A percentile compares a stretch with the other conserved stretches of the same genome.
These are phyloP conservation scores for Ganaspis sp. DNA, from an alignment of 1,140 invertebrate genomes.

Conservation along the genomic window DNA sequence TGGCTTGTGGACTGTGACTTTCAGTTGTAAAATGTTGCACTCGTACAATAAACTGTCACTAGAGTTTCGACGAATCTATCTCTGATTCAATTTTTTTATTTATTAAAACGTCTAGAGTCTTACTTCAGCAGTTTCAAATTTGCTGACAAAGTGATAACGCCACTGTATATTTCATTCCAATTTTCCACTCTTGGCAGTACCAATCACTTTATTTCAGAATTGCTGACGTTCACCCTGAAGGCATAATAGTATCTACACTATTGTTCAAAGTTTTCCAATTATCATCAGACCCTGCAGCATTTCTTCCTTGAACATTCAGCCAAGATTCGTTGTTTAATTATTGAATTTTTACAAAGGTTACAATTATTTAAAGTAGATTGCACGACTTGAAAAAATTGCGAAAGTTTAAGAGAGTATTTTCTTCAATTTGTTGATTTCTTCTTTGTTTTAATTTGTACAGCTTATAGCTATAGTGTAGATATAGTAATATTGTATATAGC, in stretches of 20 bases:
- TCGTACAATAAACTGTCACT: too few relatives aligned
- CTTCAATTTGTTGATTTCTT: too few relatives aligned
- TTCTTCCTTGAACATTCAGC: background rate
- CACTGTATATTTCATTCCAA: background rate
- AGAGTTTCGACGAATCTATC: too few relatives aligned
- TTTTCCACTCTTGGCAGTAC: slow-evolving; percentile 1
- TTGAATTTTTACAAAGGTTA: background rate
- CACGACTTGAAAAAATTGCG: too few relatives aligned
- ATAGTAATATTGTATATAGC: too few relatives aligned
- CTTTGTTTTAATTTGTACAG: too few relatives aligned
- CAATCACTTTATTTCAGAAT: slow-evolving; percentile 6
- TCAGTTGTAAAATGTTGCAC: too few relatives aligned
- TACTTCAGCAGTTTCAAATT: background rate
- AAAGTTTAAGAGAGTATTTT: too few relatives aligned
- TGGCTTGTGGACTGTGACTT: too few relatives aligned
- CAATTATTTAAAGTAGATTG: background rate
- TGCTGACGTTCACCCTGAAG: slow-evolving; percentile 4
- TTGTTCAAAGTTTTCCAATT: slow-evolving; percentile 6
- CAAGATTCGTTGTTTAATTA: background rate
- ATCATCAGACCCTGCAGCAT: slow-evolving; percentile 1
- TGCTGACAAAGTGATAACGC: background rate
- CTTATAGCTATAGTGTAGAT: too few relatives aligned
- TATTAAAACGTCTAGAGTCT: too few relatives aligned
- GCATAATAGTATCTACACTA: slow-evolving; percentile 6
- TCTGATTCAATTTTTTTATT: too few relatives aligned